Evolutionary conservation across 2,113 vertebrate species (phyloP), one percentile per base, ranked within the genome.

Genomic region (Rhinolophus ferrumequinum): DNA sequence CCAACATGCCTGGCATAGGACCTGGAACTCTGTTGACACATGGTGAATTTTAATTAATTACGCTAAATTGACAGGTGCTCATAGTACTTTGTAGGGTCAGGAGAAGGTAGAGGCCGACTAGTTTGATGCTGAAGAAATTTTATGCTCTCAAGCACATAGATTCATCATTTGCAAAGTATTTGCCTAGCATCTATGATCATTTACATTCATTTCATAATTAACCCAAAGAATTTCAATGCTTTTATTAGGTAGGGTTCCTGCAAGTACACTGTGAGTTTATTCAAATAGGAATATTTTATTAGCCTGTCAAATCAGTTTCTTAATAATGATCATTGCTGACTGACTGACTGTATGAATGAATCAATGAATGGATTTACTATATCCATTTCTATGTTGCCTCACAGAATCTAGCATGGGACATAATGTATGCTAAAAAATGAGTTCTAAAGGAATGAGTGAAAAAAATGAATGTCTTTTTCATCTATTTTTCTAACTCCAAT

Each of bases 191-290:
- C 13, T 86, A 47, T 56, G 47, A 96, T 72, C 6, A 60, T 41
- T 91, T 77, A 41, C 26, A 89, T 62, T 92, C 50, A 69, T 44
- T 73, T 93, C 12, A 62, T 38, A 79, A 88, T 47, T 93, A 86
- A 73, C n/a, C 18, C 56, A 72, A 95, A 81, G 38, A 21, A 81
- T 58, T 56, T 62, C 14, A 38, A 22, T 15, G 35, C 50, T 47
- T 87, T 79, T 91, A 82, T 82, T 76, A 70, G 12, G 14, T 38
- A 18, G 18, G 4, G 5, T 44, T 91, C 66, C 67, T 95, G 18
- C 12, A 76, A 12, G 44, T 81, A 79, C 10, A 91, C 0, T 7
- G 0, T 24, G 11, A 83, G 9, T 73, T 86, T 87, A 22, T 35
- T 16, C 38, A 94, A 52, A 58, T 70, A 35, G 19, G 30, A 90